Conservation (phyloP, 1,140 invertebrate genomes). For the Drosophila melanogaster region Release_6_plus_ISO1_MT NC_004354.4:19176001-19176500, state of each 20-base stretch:
- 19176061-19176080: too few species aligned
- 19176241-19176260: constrained; percentile 1
- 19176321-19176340: constrained; percentile 24
- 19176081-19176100: not conserved
- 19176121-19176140: not conserved
- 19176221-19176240: not conserved
- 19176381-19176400: constrained; percentile 4
- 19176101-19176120: not conserved
- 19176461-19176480: constrained; percentile 56
- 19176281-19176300: constrained; percentile 60
- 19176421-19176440: constrained; percentile 75
- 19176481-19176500: constrained; percentile 1
- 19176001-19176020: too few species aligned
- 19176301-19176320: constrained; percentile 55
- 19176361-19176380: not conserved
- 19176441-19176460: constrained; percentile 64
- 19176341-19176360: not conserved
- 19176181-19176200: constrained; percentile 2
- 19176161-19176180: constrained; percentile 17
- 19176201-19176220: constrained; percentile 3
- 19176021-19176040: too few species aligned
- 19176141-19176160: not conserved
- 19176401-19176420: constrained; percentile 44
- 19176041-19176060: too few species aligned
- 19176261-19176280: constrained; percentile 27